Base-by-base conservation (phyloP, 2,888 invertebrate species). In the Osedax fenrisi region DNA sequence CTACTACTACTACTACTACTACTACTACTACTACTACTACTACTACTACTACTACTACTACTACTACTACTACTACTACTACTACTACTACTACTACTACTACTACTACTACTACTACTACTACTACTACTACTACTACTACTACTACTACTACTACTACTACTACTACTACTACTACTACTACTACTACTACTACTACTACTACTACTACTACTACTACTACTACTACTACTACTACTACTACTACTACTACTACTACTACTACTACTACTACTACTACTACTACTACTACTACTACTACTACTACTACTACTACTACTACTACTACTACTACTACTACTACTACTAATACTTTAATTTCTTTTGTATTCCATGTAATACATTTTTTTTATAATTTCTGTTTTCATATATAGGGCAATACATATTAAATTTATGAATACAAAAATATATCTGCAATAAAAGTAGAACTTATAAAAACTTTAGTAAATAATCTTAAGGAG, bases 261-360 rank as follows among this genome's bases (percentile, higher is more conserved):
- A 64, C 64, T 1, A 64, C 1, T 64, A 64, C 64, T 1, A 64
- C 1, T 64, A 64, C 64, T 1, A 64, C 1, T 64, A 64, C 64
- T 64, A 64, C 64, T 1, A 64, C 64, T 64, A 64, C 64, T 64
- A 64, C 64, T 64, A 64, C 64, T 64, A 64, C 64, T 1, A 64
- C 64, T 64, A 64, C 64, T 64, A 64, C 64, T 64, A 64, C 64
- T 64, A 64, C 64, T 64, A 64, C 64, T 64, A 64, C 64, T 64
- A 64, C 64, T 1, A 64, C 64, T 1, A 64, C 64, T 64, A 64
- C 64, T 1, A 64, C 64, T 64, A 64, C 64, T 64, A 64, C 64
- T 64, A 64, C 64, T 64, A 64, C 41, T 41, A 41, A 5, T 41
- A 41, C 41, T 41, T n/a, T n/a, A n/a, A n/a, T n/a, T n/a, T n/a